Percentiles rank a stretch among this genome's conserved stretches.
Conservation (phyloP, 2,797 vertebrate species). For the Galago senegalensis region DNA sequence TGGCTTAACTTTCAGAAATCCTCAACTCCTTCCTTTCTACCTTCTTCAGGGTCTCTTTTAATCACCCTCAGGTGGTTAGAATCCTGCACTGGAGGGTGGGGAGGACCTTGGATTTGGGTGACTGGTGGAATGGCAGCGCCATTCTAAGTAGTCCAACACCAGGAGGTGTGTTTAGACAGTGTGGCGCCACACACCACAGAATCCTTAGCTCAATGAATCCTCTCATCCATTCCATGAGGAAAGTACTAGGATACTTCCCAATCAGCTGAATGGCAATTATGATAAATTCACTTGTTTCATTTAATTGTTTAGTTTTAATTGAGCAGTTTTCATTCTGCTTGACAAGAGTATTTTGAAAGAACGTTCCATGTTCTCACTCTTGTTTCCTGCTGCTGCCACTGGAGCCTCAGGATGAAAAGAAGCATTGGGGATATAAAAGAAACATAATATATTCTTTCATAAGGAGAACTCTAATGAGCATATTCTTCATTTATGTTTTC, state of each 20-base stretch:
- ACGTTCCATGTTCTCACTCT: not conserved
- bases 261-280: not conserved
- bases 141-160: fast-evolving
- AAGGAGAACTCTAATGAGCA: not conserved
- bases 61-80: not conserved
- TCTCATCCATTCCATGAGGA: not conserved
- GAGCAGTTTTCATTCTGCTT: conserved; percentile 32
- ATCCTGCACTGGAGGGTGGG: not conserved
- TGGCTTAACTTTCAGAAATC: not conserved
- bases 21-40: not conserved
- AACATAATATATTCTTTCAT: conserved; percentile 1
- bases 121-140: fast-evolving
- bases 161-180: fast-evolving
- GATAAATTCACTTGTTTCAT: not conserved
- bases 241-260: not conserved
- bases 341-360: not conserved
- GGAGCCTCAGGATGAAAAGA: not conserved
- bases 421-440: not conserved
- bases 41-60: not conserved
- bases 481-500: not conserved
- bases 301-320: conserved; percentile 13
- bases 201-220: not conserved
- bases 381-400: not conserved
- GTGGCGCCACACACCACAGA: fast-evolving
- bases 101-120: not conserved